Evolutionary conservation across 1,140 invertebrate species (phyloP).

Genomic region (Tetraneura akinire): DNA sequence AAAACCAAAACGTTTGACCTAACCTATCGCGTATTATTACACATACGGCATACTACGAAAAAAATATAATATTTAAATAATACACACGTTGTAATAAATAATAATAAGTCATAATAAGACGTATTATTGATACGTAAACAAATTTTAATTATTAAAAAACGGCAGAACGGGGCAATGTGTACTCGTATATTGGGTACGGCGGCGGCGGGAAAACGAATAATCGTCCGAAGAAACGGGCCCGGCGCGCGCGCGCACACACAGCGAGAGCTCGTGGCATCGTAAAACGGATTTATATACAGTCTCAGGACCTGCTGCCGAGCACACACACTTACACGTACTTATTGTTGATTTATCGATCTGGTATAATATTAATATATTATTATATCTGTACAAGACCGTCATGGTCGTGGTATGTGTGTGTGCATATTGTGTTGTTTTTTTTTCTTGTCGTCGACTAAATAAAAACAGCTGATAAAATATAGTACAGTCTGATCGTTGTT

Average conservation of each 20-base stretch:
- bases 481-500: not conserved
- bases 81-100: too few relatives aligned
- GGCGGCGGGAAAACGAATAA: too few relatives aligned
- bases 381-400: not conserved
- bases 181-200: too few relatives aligned
- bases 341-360: constrained; percentile 33
- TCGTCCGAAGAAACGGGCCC: too few relatives aligned
- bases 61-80: too few relatives aligned
- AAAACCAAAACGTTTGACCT: too few relatives aligned
- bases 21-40: too few relatives aligned
- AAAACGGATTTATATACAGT: constrained; percentile 45
- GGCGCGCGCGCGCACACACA: not conserved
- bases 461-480: not conserved
- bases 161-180: too few relatives aligned
- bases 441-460: not conserved
- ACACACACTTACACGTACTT: not conserved
- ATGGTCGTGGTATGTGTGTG: not conserved
- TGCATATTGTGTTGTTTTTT: not conserved
- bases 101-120: too few relatives aligned
- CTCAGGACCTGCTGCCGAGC: constrained; percentile 11
- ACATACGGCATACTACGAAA: too few relatives aligned
- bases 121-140: too few relatives aligned
- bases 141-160: too few relatives aligned
- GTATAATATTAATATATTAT: not conserved
- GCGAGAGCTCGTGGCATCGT: constrained; percentile 26